A percentile compares a stretch with the other conserved stretches of the same genome.
Evolutionary conservation across 1,140 invertebrate genomes (phyloP).

Genomic region (Radopholus similis): DNA sequence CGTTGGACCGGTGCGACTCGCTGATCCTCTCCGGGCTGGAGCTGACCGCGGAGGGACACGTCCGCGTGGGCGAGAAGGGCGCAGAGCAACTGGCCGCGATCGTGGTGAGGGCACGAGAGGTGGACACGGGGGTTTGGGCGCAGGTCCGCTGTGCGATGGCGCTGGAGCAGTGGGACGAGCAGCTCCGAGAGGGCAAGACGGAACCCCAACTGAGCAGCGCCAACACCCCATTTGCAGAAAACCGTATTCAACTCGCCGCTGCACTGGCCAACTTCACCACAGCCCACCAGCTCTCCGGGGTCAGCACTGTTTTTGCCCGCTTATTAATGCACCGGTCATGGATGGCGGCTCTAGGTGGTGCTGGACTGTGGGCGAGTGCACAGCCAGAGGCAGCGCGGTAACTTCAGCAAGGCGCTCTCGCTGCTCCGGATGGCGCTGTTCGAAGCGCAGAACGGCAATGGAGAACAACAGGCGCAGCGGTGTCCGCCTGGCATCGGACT

Average conservation of each 20-base stretch:
- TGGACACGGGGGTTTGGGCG: background rate
- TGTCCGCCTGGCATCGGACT: too few relatives aligned
- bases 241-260: background rate
- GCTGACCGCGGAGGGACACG: background rate
- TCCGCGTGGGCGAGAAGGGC: background rate
- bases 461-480: too few relatives aligned
- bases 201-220: background rate
- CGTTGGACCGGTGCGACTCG: background rate
- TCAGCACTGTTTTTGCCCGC: background rate
- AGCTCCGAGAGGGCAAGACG: background rate
- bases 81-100: background rate
- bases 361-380: background rate
- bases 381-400: background rate
- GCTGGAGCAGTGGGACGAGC: background rate
- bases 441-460: background rate
- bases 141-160: background rate
- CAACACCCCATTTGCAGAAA: background rate
- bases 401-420: background rate
- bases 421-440: background rate
- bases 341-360: background rate
- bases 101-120: background rate
- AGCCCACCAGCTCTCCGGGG: background rate
- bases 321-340: background rate
- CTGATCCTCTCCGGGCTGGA: background rate
- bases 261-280: background rate